These are phyloP conservation scores for Chlorodrepanis virens DNA, from an alignment of 2,113 vertebrate genomes.

Conservation along the genomic window DNA sequence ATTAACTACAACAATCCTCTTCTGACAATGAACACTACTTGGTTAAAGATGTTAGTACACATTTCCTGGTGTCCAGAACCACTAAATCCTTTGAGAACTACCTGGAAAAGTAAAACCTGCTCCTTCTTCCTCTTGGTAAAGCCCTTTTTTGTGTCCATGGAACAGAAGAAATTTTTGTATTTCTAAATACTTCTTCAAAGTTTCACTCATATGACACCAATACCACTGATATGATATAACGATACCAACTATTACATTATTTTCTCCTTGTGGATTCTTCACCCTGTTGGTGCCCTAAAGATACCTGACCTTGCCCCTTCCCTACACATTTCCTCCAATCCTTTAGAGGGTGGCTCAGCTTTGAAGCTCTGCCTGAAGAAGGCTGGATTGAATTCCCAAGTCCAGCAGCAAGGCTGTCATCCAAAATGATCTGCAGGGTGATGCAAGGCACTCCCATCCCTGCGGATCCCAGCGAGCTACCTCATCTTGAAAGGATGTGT, in stretches of 20 bases:
- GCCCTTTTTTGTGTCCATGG: background rate
- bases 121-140: background rate
- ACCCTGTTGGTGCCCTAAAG: background rate
- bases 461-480: slow-evolving; percentile 38
- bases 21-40: background rate
- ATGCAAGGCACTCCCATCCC: slow-evolving; percentile 65
- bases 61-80: background rate
- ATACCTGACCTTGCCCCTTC: background rate
- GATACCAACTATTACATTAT: background rate
- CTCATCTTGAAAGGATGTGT: slow-evolving; percentile 75
- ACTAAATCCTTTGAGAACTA: background rate
- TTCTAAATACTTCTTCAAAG: background rate
- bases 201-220: background rate
- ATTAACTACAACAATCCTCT: background rate
- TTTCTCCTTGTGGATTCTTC: background rate
- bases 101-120: background rate
- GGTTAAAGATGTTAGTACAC: background rate
- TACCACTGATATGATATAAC: background rate
- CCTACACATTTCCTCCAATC: background rate
- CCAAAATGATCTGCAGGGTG: slow-evolving; percentile 49
- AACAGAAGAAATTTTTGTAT: background rate
- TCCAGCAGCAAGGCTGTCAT: slow-evolving; percentile 23
- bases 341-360: background rate
- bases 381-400: slow-evolving; percentile 6
- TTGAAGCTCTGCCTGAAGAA: slow-evolving; percentile 29